Base-by-base conservation (phyloP, 2,113 vertebrate genomes). In the Hypocryptadius cinnamomeus region DNA sequence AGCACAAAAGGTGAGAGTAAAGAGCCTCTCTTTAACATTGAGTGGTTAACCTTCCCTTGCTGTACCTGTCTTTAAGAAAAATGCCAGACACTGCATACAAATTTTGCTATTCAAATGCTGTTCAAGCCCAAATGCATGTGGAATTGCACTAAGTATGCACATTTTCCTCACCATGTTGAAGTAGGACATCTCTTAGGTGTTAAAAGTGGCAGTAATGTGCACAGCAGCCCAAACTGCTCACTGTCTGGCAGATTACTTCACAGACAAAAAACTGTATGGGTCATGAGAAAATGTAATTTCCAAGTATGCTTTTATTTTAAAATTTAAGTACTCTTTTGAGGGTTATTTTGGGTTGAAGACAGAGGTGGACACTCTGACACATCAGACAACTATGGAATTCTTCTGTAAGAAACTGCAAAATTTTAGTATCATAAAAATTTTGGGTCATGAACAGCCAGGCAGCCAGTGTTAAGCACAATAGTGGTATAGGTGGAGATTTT, bases 111-210 rank as follows among this genome's bases (percentile, higher is more conserved):
- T 61, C 31, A 51, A 60, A 44, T 10, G 51, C n/a, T 66, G 8
- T 53, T 63, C 17, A 74, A 40, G 39, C 39, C 19, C 30, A 82
- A 68, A 31, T 1, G 8, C 22, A 3, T 2, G 12, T 2, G 8
- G 20, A 54, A 33, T 12, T 47, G 20, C n/a, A 35, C 7, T 6
- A 20, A 59, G 8, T 9, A 19, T 4, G 8, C 33, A 23, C 5
- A 8, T 14, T 47, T 68, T 28, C 39, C 15, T 80, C 10, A 14
- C 15, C 19, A 3, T 6, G 2, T 17, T 21, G 28, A 85, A 53
- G 20, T 10, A 33, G 51, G 15, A 0, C 13, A 18, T 60, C 30
- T 47, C 27, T 24, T 12, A 2, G 1, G 3, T 4, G 10, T 70
- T 50, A 45, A 30, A 85, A 72, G 18, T 8, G 17, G 7, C 42